These are phyloP conservation scores for Muscina levida DNA, from an alignment of 2,888 invertebrate genomes.

Conservation along the genomic window DNA sequence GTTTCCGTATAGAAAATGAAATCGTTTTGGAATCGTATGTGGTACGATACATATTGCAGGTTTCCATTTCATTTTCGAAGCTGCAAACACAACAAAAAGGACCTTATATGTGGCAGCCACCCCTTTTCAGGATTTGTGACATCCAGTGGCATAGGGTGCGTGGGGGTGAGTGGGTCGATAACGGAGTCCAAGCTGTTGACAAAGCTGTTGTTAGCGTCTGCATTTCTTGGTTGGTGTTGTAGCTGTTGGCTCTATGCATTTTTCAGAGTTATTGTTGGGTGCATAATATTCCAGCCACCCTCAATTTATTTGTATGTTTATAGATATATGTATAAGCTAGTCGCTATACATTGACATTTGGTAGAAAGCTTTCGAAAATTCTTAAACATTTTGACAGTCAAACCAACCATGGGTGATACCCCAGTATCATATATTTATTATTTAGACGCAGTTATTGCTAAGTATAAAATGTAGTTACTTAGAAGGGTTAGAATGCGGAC, in stretches of 20 bases:
- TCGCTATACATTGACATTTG: no score
- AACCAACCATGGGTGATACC: no score
- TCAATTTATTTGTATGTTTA: no score
- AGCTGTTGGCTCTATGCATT: neutral
- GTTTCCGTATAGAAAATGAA: slow-evolving; percentile 60
- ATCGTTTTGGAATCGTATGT: slow-evolving; percentile 38
- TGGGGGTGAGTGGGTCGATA: neutral
- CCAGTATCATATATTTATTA: no score
- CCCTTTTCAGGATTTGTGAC: slow-evolving; percentile 49
- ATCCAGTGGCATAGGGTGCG: slow-evolving; percentile 23
- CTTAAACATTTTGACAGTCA: no score
- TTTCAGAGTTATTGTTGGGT: no score
- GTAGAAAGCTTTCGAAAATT: no score
- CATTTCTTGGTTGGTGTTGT: neutral
- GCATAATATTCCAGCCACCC: no score
- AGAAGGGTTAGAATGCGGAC: no score
- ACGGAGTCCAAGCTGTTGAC: neutral
- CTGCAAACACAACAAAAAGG: slow-evolving; percentile 25
- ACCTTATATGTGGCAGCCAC: slow-evolving; percentile 43
- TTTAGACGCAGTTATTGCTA: no score
- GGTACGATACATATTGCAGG: slow-evolving; percentile 40
- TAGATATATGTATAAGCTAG: no score
- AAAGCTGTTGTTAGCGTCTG: neutral
- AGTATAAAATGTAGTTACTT: no score
- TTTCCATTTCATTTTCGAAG: slow-evolving; percentile 59